These are phyloP conservation scores for Lordiphosa mommai DNA, from an alignment of 1,140 invertebrate species.

Conservation along the genomic window DNA sequence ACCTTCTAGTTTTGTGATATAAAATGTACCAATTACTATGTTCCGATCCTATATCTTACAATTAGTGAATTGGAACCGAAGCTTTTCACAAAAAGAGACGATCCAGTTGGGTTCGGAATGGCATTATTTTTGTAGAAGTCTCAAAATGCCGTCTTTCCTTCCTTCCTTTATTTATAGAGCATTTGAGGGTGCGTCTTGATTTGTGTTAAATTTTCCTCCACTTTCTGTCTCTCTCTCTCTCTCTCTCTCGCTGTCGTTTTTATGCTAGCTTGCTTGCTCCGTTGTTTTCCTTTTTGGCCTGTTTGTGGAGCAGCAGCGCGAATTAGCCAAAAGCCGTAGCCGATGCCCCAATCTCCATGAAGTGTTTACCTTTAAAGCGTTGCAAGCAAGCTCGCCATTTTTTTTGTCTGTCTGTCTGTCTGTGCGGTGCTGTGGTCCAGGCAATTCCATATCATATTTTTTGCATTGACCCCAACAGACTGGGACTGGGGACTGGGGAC, in stretches of 20 bases:
- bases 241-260: not conserved
- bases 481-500: conserved; percentile 6
- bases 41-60: too few relatives aligned
- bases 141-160: too few relatives aligned
- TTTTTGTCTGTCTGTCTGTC: conserved; percentile 20
- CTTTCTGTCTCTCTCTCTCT: not conserved
- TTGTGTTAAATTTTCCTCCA: not conserved
- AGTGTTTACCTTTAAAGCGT: conserved; percentile 68
- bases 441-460: conserved; percentile 70
- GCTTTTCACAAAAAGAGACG: too few relatives aligned
- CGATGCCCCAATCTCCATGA: conserved; percentile 25
- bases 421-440: conserved; percentile 28
- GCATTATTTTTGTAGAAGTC: too few relatives aligned
- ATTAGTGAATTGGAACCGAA: too few relatives aligned
- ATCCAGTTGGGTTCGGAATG: too few relatives aligned
- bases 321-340: conserved; percentile 70
- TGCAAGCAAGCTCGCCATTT: conserved; percentile 58
- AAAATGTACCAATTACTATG: too few relatives aligned
- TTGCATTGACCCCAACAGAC: conserved; percentile 53
- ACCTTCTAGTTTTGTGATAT: too few relatives aligned
- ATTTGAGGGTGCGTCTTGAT: not conserved
- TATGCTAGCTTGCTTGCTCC: too few relatives aligned
- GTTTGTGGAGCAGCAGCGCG: conserved; percentile 47
- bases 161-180: conserved; percentile 1
- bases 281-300: conserved; percentile 17